Percentiles rank a stretch among this genome's conserved stretches.
Evolutionary conservation across 2,888 invertebrate genomes (phyloP).

Genomic region (Hypomecis atomaria): DNA sequence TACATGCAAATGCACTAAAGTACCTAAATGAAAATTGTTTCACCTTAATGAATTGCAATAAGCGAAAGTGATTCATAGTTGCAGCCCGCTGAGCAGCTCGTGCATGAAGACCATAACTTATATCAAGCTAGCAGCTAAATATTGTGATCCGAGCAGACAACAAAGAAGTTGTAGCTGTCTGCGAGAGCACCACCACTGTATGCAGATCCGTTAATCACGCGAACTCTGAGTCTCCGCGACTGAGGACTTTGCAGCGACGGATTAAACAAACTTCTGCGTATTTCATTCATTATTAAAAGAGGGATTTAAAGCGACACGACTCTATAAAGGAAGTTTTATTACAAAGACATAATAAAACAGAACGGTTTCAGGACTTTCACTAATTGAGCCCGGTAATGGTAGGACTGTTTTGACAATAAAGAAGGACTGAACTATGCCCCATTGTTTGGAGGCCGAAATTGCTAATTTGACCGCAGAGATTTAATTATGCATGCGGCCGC

Average conservation of each 20-base stretch:
- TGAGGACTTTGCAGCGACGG: constrained; percentile 35
- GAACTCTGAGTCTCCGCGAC: constrained; percentile 29
- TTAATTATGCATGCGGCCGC: constrained; percentile 82
- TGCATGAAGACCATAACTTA: constrained; percentile 24
- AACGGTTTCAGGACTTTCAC: constrained; percentile 57
- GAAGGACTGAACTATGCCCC: constrained; percentile 80
- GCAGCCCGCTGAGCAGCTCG: background rate
- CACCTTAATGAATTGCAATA: background rate
- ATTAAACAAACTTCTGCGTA: constrained; percentile 48
- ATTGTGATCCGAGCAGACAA: constrained; percentile 38
- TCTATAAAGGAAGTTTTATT: constrained; percentile 47
- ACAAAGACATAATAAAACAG: constrained; percentile 62
- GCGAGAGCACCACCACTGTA: constrained; percentile 32
- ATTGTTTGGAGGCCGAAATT: constrained; percentile 77
- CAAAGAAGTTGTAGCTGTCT: constrained; percentile 39
- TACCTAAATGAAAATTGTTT: too few relatives aligned
- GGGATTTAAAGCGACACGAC: constrained; percentile 44
- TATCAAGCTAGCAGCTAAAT: constrained; percentile 30
- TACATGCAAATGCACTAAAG: too few relatives aligned
- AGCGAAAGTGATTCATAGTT: background rate
- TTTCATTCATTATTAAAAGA: constrained; percentile 54
- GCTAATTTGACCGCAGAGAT: constrained; percentile 83
- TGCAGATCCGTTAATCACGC: constrained; percentile 47
- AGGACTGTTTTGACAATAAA: constrained; percentile 78
- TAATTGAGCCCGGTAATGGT: constrained; percentile 75